Percentiles rank a stretch among this genome's conserved stretches.
These are phyloP conservation scores for Matsumurasca onukii DNA, from an alignment of 1,140 invertebrate species.

Conservation along the genomic window DNA sequence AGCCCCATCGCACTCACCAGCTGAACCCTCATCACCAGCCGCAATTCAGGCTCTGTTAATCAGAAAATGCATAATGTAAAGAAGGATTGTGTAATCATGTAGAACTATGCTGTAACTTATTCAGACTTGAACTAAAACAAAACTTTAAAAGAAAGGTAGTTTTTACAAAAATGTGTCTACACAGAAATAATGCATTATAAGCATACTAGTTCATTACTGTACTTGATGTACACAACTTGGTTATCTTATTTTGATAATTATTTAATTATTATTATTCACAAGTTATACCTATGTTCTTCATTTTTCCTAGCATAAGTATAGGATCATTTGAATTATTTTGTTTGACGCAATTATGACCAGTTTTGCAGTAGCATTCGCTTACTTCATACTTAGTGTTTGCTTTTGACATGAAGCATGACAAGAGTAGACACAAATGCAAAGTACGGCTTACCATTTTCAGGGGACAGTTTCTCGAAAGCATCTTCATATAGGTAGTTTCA, in stretches of 20 bases:
- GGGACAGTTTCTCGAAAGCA: constrained; percentile 91
- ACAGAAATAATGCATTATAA: not conserved
- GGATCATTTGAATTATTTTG: too few relatives aligned
- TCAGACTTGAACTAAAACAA: not conserved
- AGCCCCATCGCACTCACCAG: constrained; percentile 86
- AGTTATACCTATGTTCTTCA: too few relatives aligned
- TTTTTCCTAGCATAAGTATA: too few relatives aligned
- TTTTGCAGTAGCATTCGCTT: too few relatives aligned
- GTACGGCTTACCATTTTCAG: constrained; percentile 71
- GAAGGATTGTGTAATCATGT: not conserved
- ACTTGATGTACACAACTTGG: not conserved
- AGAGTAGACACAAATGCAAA: too few relatives aligned
- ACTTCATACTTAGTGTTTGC: too few relatives aligned
- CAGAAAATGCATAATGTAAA: not conserved
- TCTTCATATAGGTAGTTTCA: constrained; percentile 96
- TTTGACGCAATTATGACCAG: too few relatives aligned
- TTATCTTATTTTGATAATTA: too few relatives aligned
- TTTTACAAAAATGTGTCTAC: too few relatives aligned
- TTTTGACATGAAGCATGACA: too few relatives aligned
- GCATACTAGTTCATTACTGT: not conserved
- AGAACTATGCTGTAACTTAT: not conserved
- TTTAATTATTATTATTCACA: too few relatives aligned
- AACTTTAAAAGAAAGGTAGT: not conserved
- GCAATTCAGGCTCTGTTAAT: constrained; percentile 85
- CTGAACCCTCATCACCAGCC: constrained; percentile 83